Base-by-base conservation (phyloP, 2,113 vertebrate genomes). In the Rhegmatorhina hoffmannsi region DNA sequence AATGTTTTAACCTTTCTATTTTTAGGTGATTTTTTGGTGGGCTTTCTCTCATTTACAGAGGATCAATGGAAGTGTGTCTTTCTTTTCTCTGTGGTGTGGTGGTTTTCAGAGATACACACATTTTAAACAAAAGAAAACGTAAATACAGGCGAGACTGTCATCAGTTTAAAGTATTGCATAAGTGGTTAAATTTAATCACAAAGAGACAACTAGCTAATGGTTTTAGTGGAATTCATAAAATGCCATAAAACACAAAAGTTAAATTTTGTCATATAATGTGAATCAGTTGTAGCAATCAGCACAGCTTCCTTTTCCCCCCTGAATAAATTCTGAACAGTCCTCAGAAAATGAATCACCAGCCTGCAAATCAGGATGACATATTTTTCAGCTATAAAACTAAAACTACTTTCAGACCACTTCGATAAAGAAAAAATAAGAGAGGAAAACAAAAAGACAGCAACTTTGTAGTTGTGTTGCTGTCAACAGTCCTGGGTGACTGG, bases 241-340 rank as follows among this genome's bases (percentile, higher is more conserved):
- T 93, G 95, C 94, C 96, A 96, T 97, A 97, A 97, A 97, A 95
- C 73, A 95, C 73, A 94, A 95, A 97, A 97, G 96, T 97, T 97
- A 97, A 95, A 98, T 97, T 97, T 95, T 98, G 97, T 97, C 96
- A 95, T 89, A 91, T 95, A 97, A 97, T 96, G 92, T 79, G 93
- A 95, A 95, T 95, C 44, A 11, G 97, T 97, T 96, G 88, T 81
- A 97, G 95, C 95, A 97, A 97, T 78, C 88, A 94, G 94, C 81
- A 91, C 63, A 89, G 89, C 96, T 98, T 95, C 95, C 91, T 97
- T 96, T 83, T 97, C 94, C 92, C 93, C 78, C 96, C 81, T 96
- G 96, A 98, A 97, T 97, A 97, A 97, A 97, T 98, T 97, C 97
- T 95, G 97, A 98, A 97, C 95, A 98, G 97, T 96, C 95, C 95